phyloP scores from a whole-genome alignment of 2,888 invertebrate genomes.

The Aspidiotus rigidus region DNA sequence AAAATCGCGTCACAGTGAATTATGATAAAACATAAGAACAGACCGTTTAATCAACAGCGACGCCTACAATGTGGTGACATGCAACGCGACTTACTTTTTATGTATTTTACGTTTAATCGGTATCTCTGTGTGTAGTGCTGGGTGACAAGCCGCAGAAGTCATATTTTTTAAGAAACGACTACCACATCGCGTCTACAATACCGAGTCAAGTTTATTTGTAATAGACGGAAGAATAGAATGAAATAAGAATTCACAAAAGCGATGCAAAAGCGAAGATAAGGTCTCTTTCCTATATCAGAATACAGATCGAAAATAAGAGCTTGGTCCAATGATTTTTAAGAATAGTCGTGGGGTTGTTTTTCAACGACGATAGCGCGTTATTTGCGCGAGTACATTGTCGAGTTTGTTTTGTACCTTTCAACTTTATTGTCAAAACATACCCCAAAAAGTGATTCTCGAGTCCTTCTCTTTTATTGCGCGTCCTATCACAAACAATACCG shows the following conservation, averaged over 20 bases:
- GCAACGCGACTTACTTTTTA: too few relatives aligned
- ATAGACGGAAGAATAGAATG: too few relatives aligned
- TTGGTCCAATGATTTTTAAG: slow-evolving; percentile 30
- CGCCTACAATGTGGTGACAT: too few relatives aligned
- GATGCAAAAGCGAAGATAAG: slow-evolving; percentile 16
- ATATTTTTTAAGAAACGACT: too few relatives aligned
- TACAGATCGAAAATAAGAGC: slow-evolving; percentile 15
- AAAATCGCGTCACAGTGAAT: too few relatives aligned
- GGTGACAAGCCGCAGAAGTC: too few relatives aligned
- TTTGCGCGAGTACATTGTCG: slow-evolving; percentile 25
- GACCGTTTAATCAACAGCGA: too few relatives aligned
- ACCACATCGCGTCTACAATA: too few relatives aligned
- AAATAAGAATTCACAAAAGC: neutral
- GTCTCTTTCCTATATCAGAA: slow-evolving; percentile 32
- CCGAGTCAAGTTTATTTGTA: too few relatives aligned
- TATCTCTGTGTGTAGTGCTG: too few relatives aligned
- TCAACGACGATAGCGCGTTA: slow-evolving; percentile 23
- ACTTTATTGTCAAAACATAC: slow-evolving; percentile 30
- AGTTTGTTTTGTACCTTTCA: slow-evolving; percentile 14
- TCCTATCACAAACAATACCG: slow-evolving; percentile 5
- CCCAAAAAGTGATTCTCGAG: slow-evolving; percentile 27
- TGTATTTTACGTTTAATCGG: too few relatives aligned
- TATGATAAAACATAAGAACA: too few relatives aligned
- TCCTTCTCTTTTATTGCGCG: slow-evolving; percentile 14
- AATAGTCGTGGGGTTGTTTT: slow-evolving; percentile 22